These are phyloP conservation scores for Batillaria attramentaria DNA, from an alignment of 1,140 invertebrate genomes.

Conservation along the genomic window DNA sequence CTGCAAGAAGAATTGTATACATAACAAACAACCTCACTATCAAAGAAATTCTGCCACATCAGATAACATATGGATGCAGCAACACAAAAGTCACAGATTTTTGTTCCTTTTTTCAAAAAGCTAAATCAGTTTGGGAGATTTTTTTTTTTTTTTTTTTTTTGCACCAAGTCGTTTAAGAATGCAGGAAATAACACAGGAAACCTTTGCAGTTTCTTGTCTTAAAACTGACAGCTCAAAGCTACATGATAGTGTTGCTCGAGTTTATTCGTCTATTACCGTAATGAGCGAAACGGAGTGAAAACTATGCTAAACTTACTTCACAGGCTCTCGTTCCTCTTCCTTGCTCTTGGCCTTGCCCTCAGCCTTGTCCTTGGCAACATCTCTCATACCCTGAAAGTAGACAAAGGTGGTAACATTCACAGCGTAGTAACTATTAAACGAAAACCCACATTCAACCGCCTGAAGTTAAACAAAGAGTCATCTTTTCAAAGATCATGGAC, in stretches of 20 bases:
- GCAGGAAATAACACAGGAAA: neutral
- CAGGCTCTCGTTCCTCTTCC: slow-evolving; percentile 59
- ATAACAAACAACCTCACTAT: neutral
- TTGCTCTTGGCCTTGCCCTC: slow-evolving; percentile 72
- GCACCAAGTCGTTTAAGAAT: neutral
- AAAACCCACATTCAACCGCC: too few species aligned
- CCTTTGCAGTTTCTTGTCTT: too few species aligned
- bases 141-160: too few species aligned
- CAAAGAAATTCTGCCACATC: too few species aligned
- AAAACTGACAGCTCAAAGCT: neutral
- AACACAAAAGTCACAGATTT: too few species aligned
- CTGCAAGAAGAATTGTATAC: slow-evolving; percentile 52
- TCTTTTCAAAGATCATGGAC: too few species aligned
- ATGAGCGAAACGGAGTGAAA: neutral
- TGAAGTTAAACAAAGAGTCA: too few species aligned
- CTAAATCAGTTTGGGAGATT: too few species aligned
- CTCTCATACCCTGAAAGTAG: slow-evolving; percentile 85
- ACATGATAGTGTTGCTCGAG: neutral
- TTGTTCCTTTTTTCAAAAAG: too few species aligned
- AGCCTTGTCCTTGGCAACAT: slow-evolving; percentile 93
- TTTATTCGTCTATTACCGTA: too few species aligned
- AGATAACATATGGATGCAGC: too few species aligned
- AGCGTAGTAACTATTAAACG: neutral
- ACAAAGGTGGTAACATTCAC: neutral
- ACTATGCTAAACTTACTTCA: slow-evolving; percentile 49